Conservation (phyloP, 1,140 invertebrate species). For the Listronotus oregonensis region DNA sequence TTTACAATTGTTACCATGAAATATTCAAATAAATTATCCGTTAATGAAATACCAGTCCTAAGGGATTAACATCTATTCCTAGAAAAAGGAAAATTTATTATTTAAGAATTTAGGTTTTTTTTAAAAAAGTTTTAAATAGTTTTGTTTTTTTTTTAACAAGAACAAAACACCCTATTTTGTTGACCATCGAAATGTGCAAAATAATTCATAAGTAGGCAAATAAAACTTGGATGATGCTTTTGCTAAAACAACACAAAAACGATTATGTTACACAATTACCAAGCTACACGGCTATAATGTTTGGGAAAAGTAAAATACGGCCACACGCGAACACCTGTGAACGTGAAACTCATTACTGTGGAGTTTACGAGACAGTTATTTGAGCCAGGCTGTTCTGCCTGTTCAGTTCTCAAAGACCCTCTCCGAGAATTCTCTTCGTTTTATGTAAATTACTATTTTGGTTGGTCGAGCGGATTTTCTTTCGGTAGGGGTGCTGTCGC, state of each 20-base stretch:
- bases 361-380: conserved; percentile 41
- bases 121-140: too few species aligned
- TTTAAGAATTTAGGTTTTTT: too few species aligned
- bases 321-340: conserved; percentile 38
- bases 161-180: too few species aligned
- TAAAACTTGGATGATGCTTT: conserved; percentile 7
- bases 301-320: conserved; percentile 34
- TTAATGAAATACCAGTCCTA: too few species aligned
- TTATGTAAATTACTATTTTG: conserved; percentile 36
- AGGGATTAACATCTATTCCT: too few species aligned
- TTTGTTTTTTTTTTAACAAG: neutral
- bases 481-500: neutral
- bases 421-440: conserved; percentile 21
- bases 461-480: conserved; percentile 22
- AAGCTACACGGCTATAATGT: conserved; percentile 23
- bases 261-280: conserved; percentile 36
- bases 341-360: conserved; percentile 39
- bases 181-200: neutral
- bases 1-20: too few species aligned
- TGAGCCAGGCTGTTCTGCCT: conserved; percentile 20
- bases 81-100: too few species aligned
- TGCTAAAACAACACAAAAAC: conserved; percentile 21
- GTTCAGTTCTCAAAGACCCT: conserved; percentile 34
- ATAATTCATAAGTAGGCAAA: conserved; percentile 3
- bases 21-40: too few species aligned